phyloP scores from a whole-genome alignment of 2,113 vertebrate species.

The Archocentrus centrarchus region DNA sequence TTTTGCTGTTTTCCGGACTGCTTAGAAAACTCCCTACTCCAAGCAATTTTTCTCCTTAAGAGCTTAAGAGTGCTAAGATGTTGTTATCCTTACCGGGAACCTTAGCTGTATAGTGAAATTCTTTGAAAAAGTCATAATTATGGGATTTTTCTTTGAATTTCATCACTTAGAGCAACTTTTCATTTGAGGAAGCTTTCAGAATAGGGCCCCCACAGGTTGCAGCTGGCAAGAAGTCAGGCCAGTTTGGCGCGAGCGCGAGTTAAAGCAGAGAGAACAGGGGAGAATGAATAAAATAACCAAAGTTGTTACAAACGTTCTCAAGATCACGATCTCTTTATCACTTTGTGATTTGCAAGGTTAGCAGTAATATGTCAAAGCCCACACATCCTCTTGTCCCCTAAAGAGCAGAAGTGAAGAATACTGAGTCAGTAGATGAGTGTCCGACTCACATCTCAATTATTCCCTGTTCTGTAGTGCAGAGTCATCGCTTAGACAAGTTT shows the following conservation, averaged over 20 bases:
- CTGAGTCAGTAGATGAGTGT: constrained; percentile 65
- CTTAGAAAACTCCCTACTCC: neutral
- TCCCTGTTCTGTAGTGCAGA: constrained; percentile 64
- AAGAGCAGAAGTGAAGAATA: constrained; percentile 49
- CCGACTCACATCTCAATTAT: constrained; percentile 70
- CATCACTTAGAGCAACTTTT: neutral
- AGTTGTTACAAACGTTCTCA: constrained; percentile 8
- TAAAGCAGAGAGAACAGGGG: neutral
- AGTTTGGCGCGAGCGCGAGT: neutral
- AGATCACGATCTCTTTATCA: constrained; percentile 12
- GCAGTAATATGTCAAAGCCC: constrained; percentile 57
- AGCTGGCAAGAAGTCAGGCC: neutral
- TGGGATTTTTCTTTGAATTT: neutral
- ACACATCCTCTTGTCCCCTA: constrained; percentile 30
- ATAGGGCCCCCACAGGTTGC: neutral
- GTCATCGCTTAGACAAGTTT: constrained; percentile 75
- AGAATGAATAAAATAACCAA: constrained; percentile 2
- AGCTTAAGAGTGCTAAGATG: neutral
- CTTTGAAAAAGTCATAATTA: neutral
- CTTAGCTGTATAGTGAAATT: neutral
- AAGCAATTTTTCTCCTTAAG: neutral
- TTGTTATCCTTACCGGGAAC: neutral
- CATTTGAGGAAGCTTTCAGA: neutral
- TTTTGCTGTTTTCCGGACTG: neutral
- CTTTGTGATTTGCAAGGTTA: constrained; percentile 42